Conservation (phyloP, 2,113 vertebrate species). For the Tricholaema leucomelas region DNA sequence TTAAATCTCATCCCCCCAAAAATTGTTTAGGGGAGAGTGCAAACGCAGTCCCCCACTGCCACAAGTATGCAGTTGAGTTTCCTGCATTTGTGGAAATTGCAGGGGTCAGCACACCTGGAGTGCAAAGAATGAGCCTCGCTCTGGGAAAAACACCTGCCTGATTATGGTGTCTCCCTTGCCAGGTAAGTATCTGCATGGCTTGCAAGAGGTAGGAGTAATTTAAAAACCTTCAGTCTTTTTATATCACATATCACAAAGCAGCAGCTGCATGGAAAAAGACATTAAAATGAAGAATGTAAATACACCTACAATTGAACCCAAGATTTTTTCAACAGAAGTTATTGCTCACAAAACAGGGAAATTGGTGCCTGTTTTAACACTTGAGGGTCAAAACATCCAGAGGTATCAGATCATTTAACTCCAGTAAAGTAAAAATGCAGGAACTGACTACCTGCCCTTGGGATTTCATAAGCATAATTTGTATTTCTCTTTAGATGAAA, state of each 20-base stretch:
- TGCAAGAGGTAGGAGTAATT: neutral
- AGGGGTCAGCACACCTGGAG: no score
- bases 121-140: no score
- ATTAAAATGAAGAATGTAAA: neutral
- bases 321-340: neutral
- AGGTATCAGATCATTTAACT: neutral
- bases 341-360: neutral
- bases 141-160: no score
- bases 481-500: conserved; percentile 3
- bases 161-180: no score
- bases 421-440: neutral
- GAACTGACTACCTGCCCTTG: neutral
- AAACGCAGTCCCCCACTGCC: no score
- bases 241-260: neutral
- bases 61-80: no score
- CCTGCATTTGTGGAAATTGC: no score
- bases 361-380: neutral
- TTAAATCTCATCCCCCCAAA: no score
- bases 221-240: neutral
- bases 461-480: neutral
- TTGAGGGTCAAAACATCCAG: neutral
- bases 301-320: neutral
- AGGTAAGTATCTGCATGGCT: neutral
- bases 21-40: no score
- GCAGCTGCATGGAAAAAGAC: neutral